Conservation (phyloP, 2,797 vertebrate genomes). For the Pitangus sulphuratus region DNA sequence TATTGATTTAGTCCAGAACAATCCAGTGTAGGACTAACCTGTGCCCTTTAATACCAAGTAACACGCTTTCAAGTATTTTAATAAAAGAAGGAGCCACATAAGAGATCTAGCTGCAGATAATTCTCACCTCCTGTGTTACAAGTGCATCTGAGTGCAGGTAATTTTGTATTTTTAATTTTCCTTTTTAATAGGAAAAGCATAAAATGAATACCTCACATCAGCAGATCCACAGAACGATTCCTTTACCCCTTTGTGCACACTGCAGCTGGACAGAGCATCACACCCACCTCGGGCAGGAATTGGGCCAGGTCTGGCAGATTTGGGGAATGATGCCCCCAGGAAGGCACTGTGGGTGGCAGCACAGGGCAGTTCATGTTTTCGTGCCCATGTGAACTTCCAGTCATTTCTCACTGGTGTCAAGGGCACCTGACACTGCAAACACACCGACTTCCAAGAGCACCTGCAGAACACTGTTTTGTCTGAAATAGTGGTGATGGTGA, state of each 20-base stretch:
- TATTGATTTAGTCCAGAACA: background rate
- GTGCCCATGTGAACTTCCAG: background rate
- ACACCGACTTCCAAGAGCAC: background rate
- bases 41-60: background rate
- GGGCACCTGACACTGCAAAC: background rate
- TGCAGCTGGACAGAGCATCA: background rate
- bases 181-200: background rate
- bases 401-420: background rate
- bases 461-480: background rate
- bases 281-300: background rate
- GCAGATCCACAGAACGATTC: background rate
- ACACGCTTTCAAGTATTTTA: background rate
- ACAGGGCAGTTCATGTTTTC: background rate
- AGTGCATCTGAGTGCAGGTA: background rate
- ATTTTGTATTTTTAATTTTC: background rate
- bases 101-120: background rate
- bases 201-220: background rate
- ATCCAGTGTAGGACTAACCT: background rate
- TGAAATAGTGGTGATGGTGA: background rate
- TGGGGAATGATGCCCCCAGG: background rate
- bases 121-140: background rate
- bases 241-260: fast-evolving
- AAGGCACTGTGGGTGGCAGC: background rate
- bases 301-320: background rate
- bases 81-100: background rate